These are phyloP conservation scores for Protosalanx chinensis DNA, from an alignment of 2,797 vertebrate species.

Conservation along the genomic window DNA sequence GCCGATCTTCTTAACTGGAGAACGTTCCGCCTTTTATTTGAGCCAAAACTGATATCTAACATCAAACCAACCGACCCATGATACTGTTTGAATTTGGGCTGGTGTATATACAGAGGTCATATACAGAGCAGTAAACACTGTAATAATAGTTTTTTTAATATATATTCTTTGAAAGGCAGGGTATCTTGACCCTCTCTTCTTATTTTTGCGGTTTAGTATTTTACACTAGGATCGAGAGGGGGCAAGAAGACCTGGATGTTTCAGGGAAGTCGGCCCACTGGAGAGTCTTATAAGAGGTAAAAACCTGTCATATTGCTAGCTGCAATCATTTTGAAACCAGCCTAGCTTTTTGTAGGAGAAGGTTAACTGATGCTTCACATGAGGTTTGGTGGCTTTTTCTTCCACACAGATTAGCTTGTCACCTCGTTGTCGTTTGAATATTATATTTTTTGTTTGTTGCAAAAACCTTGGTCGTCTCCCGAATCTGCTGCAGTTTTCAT, in stretches of 20 bases:
- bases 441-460: conserved; percentile 38
- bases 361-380: conserved; percentile 36
- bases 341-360: conserved; percentile 46
- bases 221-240: conserved; percentile 19
- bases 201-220: conserved; percentile 32
- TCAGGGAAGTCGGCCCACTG: conserved; percentile 34
- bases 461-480: conserved; percentile 64
- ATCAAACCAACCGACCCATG: conserved; percentile 41
- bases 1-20: neutral
- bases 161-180: conserved; percentile 20
- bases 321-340: conserved; percentile 56
- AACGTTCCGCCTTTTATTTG: conserved; percentile 33
- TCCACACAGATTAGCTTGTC: conserved; percentile 48
- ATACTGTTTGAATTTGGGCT: conserved; percentile 34
- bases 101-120: conserved; percentile 48
- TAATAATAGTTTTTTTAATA: conserved; percentile 27
- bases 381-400: conserved; percentile 38
- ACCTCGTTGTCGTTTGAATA: conserved; percentile 11
- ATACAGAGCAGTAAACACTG: conserved; percentile 35
- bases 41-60: conserved; percentile 31
- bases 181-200: conserved; percentile 18
- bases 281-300: conserved; percentile 27
- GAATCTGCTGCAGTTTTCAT: conserved; percentile 73
- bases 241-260: conserved; percentile 18
- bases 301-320: conserved; percentile 51